A percentile compares a stretch with the other conserved stretches of the same genome.
phyloP scores from a whole-genome alignment of 2,113 vertebrate genomes.

The Stigmatopora argus region DNA sequence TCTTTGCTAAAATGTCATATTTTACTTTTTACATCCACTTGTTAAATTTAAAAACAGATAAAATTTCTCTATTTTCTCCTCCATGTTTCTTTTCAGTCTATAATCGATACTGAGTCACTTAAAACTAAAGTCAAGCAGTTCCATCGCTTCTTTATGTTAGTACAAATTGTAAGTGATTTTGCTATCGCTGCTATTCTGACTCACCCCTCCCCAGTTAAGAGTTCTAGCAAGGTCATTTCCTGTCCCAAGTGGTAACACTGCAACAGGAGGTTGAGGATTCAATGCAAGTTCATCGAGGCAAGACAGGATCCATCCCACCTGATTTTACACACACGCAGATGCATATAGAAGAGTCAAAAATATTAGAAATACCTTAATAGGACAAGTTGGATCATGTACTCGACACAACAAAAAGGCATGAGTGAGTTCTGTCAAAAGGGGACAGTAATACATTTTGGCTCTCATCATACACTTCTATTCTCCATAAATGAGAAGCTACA shows the following conservation, averaged over 20 bases:
- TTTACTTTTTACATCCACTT: background rate
- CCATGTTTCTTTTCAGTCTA: no score
- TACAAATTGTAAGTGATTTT: background rate
- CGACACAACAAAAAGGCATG: no score
- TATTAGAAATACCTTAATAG: background rate
- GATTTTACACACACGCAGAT: background rate
- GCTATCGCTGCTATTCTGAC: slow-evolving; percentile 34
- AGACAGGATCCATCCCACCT: slow-evolving; percentile 99
- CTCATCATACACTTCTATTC: background rate
- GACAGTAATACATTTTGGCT: no score
- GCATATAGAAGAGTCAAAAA: background rate
- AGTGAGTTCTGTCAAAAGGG: no score
- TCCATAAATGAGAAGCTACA: background rate
- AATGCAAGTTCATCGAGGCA: slow-evolving; percentile 91
- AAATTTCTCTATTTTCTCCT: no score
- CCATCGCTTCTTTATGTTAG: background rate
- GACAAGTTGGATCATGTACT: no score
- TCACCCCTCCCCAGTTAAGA: slow-evolving; percentile 98
- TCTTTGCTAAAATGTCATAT: background rate
- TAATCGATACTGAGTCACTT: no score
- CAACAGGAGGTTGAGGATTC: slow-evolving; percentile 90
- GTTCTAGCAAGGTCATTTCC: slow-evolving; percentile 97
- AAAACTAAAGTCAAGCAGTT: no score
- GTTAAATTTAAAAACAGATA: background rate
- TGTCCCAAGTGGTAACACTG: slow-evolving; percentile 93